phyloP scores from a whole-genome alignment of 2,113 vertebrate genomes.

The Phrynocephalus versicolor region DNA sequence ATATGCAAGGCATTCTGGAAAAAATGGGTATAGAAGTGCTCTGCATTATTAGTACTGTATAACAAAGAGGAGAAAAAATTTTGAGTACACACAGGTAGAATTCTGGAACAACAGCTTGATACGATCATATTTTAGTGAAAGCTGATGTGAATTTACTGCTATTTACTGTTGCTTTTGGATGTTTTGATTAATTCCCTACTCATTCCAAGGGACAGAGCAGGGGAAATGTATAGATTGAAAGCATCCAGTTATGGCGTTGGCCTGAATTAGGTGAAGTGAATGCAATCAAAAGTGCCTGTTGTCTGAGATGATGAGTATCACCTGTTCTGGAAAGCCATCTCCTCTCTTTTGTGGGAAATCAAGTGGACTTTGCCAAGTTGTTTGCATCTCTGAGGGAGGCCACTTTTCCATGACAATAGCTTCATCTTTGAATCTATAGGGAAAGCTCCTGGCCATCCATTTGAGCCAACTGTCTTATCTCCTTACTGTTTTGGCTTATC shows the following conservation, averaged over 20 bases:
- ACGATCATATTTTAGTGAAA: too few relatives aligned
- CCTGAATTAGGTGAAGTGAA: neutral
- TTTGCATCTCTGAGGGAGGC: neutral
- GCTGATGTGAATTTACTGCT: too few relatives aligned
- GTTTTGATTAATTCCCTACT: too few relatives aligned
- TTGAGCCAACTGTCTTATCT: neutral
- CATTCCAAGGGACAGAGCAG: too few relatives aligned
- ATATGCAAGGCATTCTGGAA: neutral
- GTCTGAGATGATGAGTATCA: neutral
- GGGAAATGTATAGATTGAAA: too few relatives aligned
- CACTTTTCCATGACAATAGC: conserved; percentile 3
- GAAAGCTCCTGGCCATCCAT: neutral
- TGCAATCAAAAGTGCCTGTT: neutral
- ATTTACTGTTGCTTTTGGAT: too few relatives aligned
- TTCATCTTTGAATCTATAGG: neutral
- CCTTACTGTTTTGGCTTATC: too few relatives aligned
- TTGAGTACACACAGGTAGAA: too few relatives aligned
- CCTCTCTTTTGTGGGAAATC: neutral
- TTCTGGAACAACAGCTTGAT: neutral
- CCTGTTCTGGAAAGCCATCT: neutral
- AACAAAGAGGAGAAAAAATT: neutral
- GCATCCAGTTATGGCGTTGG: neutral
- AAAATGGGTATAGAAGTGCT: neutral
- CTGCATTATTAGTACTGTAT: neutral
- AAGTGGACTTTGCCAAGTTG: neutral